Base-by-base conservation (phyloP, 2,797 vertebrate genomes). In the Rhinoraja longicauda region DNA sequence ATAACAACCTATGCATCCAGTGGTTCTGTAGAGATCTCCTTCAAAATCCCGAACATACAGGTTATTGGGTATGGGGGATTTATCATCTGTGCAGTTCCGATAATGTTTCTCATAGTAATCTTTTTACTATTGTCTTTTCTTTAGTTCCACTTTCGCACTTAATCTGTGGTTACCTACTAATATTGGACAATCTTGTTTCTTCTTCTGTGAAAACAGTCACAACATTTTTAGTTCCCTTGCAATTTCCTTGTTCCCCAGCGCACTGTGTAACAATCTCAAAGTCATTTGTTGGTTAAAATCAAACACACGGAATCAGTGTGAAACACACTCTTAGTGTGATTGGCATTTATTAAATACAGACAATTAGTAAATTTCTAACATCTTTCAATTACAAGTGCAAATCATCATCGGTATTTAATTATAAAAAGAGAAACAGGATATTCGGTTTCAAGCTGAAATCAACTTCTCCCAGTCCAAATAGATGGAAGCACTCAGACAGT, bases 381-480 rank as follows among this genome's bases (percentile, higher is more conserved):
- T 62, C 79, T 86, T 62, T 86, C 57, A 86, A 79, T 5, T 79
- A 79, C 21, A 79, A 84, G 81, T 84, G 81, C 81, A 84, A 86
- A 86, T 62, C 32, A 86, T 86, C 82, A 64, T 62, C 57, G 86
- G 29, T n/a, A 62, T 64, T 86, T 64, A 29, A 32, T 86, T 62
- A 62, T 62, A 62, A 86, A 86, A 86, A 62, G 57, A 86, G 29
- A 82, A 29, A 62, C 57, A 86, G 3, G 70, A 73, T 21, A 15
- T 82, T 57, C 9, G 29, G 19, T 84, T 84, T 45, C 36, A 79
- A 39, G 36, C 4, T 17, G 17, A 45, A 36, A 79, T 39, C 78
- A 45, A 81, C 39, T 12, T 24, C 17, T 21, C 81, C 45, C 39
- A 21, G 81, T 15, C 39, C 78, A 24, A 8, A 8, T 26, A 73